Evolutionary conservation across 2,113 vertebrate species (phyloP).

Genomic region (Tragelaphus imberbis): DNA sequence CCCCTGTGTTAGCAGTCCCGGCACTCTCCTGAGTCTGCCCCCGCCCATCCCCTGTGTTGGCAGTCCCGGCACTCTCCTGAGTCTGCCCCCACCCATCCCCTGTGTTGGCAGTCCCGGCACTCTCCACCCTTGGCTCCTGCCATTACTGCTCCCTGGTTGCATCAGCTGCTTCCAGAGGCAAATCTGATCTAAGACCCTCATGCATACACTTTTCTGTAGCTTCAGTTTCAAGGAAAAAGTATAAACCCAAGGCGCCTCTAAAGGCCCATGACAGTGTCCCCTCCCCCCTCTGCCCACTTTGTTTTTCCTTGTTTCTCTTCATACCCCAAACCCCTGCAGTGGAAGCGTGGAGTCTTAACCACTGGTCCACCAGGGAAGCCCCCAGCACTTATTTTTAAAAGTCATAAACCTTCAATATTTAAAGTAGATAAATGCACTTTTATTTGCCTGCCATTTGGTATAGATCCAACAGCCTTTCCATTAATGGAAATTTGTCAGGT

Average conservation of each 20-base stretch:
- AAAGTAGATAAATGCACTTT: neutral
- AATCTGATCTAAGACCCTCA: neutral
- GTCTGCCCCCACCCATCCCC: too few relatives aligned
- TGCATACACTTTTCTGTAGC: neutral
- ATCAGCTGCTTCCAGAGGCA: neutral
- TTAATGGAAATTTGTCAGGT: neutral
- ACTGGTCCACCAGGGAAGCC: neutral
- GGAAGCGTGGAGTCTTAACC: neutral
- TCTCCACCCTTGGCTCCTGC: neutral
- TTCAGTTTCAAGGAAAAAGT: neutral
- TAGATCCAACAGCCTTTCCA: neutral
- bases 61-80: neutral
- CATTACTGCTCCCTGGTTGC: fast-evolving
- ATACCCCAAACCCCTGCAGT: neutral
- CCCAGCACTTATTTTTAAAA: neutral
- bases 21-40: neutral
- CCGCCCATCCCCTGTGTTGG: fast-evolving
- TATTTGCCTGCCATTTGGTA: neutral
- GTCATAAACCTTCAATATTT: neutral
- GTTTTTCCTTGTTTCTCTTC: neutral
- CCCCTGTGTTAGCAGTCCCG: too few relatives aligned
- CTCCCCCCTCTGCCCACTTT: neutral
- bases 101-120: too few relatives aligned
- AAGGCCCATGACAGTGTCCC: neutral
- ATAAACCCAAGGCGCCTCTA: neutral